Conservation (phyloP, 2,888 invertebrate genomes). For the Zootermopsis nevadensis region DNA sequence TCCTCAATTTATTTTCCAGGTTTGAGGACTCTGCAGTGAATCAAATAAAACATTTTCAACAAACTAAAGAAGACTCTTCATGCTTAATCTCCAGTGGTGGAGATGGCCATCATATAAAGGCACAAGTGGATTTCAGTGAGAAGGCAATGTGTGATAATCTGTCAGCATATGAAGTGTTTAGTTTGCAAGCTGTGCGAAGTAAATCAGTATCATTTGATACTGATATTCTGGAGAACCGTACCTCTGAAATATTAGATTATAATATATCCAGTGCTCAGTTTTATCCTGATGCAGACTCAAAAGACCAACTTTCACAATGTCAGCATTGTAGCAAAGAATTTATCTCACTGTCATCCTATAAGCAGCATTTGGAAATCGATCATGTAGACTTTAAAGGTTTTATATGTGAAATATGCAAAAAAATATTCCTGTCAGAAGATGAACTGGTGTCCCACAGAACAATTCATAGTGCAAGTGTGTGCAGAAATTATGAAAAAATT, state of each 20-base stretch:
- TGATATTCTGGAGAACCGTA: neutral
- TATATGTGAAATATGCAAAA: neutral
- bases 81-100: neutral
- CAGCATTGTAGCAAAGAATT: neutral
- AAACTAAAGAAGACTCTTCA: neutral
- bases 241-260: no score
- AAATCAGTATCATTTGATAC: neutral
- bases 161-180: slow-evolving; percentile 1
- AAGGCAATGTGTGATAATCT: neutral
- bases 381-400: neutral
- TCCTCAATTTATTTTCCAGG: slow-evolving; percentile 25
- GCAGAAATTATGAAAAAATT: neutral
- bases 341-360: neutral
- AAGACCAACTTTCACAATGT: neutral
- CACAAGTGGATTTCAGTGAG: neutral
- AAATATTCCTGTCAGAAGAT: neutral
- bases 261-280: neutral
- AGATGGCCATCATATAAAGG: neutral
- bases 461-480: neutral
- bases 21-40: neutral
- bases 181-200: neutral
- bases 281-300: neutral
- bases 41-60: neutral
- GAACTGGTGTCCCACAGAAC: neutral
- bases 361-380: neutral